These are phyloP conservation scores for Tanypteryx hageni DNA, from an alignment of 2,888 invertebrate species.

Conservation along the genomic window DNA sequence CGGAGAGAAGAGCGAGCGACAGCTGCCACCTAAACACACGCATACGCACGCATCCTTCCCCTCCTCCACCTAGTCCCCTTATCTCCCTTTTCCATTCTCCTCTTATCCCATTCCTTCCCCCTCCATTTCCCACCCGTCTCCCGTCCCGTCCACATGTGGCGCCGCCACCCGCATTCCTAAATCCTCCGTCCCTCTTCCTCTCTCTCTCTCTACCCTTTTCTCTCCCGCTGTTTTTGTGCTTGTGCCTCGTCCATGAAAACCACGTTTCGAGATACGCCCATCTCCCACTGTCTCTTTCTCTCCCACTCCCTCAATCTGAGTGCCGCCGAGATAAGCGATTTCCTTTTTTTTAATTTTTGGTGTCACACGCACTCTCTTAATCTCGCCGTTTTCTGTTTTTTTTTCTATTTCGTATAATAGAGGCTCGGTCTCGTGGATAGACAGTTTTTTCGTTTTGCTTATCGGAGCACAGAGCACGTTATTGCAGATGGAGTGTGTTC, in stretches of 20 bases:
- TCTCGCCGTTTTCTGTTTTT: neutral
- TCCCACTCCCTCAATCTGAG: neutral
- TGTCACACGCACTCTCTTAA: neutral
- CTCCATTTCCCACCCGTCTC: neutral
- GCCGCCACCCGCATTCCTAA: neutral
- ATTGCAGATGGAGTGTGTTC: neutral
- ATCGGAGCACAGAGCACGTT: neutral
- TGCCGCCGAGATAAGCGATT: neutral
- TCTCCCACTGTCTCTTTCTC: neutral
- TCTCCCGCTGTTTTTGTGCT: neutral
- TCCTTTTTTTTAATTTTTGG: neutral
- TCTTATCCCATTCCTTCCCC: too few relatives aligned
- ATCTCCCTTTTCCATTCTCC: too few relatives aligned
- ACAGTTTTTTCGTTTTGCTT: neutral
- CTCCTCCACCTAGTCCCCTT: too few relatives aligned
- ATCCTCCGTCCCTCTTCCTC: neutral
- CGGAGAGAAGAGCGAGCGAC: neutral
- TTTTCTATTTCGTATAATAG: neutral
- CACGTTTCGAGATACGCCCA: constrained; percentile 5
- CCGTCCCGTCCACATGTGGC: neutral
- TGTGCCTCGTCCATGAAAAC: neutral
- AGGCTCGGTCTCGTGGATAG: neutral
- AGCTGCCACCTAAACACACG: constrained; percentile 12
- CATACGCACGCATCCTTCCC: too few relatives aligned
- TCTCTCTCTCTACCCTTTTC: too few relatives aligned